Conservation (phyloP, 2,113 vertebrate species). For the Scopus umbretta region DNA sequence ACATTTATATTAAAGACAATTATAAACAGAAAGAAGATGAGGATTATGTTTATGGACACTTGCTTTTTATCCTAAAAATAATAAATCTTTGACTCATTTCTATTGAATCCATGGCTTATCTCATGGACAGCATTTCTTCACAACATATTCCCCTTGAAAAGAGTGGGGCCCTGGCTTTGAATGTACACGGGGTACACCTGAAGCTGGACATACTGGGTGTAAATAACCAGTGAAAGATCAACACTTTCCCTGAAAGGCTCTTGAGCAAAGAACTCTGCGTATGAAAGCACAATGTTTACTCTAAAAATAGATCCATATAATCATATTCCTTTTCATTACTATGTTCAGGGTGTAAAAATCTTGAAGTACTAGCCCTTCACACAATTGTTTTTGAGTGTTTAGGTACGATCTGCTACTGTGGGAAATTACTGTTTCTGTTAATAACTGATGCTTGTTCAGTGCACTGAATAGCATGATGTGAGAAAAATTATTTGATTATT, state of each 20-base stretch:
- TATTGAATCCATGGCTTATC: not conserved
- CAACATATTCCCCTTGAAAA: not conserved
- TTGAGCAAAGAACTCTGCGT: constrained; percentile 24
- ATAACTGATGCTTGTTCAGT: not conserved
- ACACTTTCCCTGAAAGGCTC: not conserved
- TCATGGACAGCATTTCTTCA: not conserved
- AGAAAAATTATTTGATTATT: not conserved
- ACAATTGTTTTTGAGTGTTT: not conserved
- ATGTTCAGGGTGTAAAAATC: not conserved
- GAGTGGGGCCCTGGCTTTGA: not conserved
- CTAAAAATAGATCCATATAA: not conserved
- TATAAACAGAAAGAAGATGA: constrained; percentile 56
- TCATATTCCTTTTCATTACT: not conserved
- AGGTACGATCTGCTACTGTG: not conserved
- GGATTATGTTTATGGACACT: constrained; percentile 51
- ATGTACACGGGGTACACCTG: not conserved
- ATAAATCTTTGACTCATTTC: not conserved
- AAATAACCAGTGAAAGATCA: not conserved
- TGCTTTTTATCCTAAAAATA: constrained; percentile 36
- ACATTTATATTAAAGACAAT: constrained; percentile 66
- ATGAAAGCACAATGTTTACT: constrained; percentile 7
- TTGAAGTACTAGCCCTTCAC: not conserved
- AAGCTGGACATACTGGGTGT: not conserved
- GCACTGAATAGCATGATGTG: not conserved
- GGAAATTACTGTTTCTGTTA: not conserved